Evolutionary conservation across 2,113 vertebrate genomes (phyloP), one percentile per base, ranked within the genome.

Genomic region (Glaucomys volans): DNA sequence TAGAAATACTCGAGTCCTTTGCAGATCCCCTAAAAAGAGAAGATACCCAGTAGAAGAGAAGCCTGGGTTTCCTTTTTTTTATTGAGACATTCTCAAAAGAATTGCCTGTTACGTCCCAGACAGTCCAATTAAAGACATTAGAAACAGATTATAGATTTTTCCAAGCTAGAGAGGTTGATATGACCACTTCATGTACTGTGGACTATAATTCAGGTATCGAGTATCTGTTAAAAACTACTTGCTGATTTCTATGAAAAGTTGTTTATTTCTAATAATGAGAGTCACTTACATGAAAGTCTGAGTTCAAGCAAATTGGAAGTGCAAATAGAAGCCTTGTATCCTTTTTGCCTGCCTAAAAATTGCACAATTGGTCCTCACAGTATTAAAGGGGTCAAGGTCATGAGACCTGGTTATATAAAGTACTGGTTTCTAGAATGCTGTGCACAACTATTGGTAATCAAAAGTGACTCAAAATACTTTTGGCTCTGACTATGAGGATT

Each of bases 201-300:
- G 80, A 72, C 82, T 91, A 42, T 82, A 92, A 94, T 82, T 77
- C 67, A 87, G 80, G 24, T 94, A 42, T 57, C 64, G 90, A 92
- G 32, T 59, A 91, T 59, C 67, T 91, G 77, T 93, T 90, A 79
- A 96, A 96, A 92, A 85, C 20, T 82, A 74, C 28, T 90, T 84
- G 26, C 92, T 84, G 64, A 96, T 88, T 97, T 90, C 84, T 64
- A 30, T 75, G 88, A 74, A 93, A 75, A 57, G 54, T 24, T 81
- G 62, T 96, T 77, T 42, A 47, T 89, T 90, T 90, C 28, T 44
- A 85, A 28, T 54, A n/a, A 85, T 67, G 14, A 69, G 69, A 62
- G 28, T 93, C 42, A 86, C 26, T 52, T 84, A 57, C 44, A 22
- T 20, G 14, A 0, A 17, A 44, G 12, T 90, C 79, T 89, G 52